Conservation (phyloP, 2,888 invertebrate genomes). For the Aricia artaxerxes region DNA sequence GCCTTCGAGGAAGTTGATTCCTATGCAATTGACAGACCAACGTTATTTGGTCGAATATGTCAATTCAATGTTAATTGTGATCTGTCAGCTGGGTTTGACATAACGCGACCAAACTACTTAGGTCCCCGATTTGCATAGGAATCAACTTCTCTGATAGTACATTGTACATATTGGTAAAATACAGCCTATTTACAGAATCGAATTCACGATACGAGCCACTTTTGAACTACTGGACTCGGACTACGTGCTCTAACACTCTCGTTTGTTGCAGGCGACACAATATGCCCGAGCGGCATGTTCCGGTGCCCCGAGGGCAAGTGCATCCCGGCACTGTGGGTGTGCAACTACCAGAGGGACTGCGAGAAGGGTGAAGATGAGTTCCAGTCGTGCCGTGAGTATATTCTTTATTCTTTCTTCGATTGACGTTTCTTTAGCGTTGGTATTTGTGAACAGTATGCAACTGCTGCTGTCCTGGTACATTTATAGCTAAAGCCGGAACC, state of each 20-base stretch:
- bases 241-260: neutral
- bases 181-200: no score
- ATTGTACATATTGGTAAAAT: no score
- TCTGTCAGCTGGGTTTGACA: no score
- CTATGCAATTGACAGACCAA: no score
- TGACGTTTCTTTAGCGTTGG: neutral
- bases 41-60: no score
- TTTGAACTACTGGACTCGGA: no score
- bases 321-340: slow-evolving; percentile 91
- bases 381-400: slow-evolving; percentile 92
- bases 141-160: no score
- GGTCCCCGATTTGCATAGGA: no score
- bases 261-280: slow-evolving; percentile 66
- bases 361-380: slow-evolving; percentile 95
- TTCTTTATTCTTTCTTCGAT: neutral
- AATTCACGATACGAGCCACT: no score
- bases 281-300: slow-evolving; percentile 89
- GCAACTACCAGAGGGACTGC: slow-evolving; percentile 97
- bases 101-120: no score
- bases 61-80: no score
- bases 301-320: slow-evolving; percentile 92
- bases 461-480: neutral
- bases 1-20: neutral
- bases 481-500: no score
- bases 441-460: neutral